These are phyloP conservation scores for Orthosia incerta DNA, from an alignment of 2,888 invertebrate genomes.

Conservation along the genomic window DNA sequence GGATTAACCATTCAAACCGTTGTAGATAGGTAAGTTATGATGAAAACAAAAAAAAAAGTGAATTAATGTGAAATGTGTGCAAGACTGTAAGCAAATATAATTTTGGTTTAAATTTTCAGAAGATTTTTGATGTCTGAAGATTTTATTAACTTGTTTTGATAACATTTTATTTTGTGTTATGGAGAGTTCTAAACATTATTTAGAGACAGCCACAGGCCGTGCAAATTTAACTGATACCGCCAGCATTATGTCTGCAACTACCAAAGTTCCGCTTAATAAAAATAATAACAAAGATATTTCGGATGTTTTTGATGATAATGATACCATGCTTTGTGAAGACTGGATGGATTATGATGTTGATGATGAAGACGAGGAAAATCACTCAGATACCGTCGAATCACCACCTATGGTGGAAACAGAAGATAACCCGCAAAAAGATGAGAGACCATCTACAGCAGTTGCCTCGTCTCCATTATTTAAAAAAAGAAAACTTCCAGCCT, in stretches of 20 bases:
- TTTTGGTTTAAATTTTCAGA: background rate
- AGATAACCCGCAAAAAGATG: slow-evolving; percentile 9
- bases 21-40: background rate
- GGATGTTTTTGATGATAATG: background rate
- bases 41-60: background rate
- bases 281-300: background rate
- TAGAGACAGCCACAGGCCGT: background rate
- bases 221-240: background rate
- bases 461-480: background rate
- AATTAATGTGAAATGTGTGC: too few species aligned
- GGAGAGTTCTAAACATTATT: background rate
- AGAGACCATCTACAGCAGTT: background rate
- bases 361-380: background rate
- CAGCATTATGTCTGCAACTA: slow-evolving; percentile 9
- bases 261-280: background rate
- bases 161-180: background rate
- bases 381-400: background rate
- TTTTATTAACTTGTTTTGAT: background rate
- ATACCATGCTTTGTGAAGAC: background rate
- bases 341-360: background rate
- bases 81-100: background rate
- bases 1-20: background rate
- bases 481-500: slow-evolving; percentile 17
- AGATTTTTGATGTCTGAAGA: background rate
- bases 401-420: background rate